Percentiles rank a stretch among this genome's conserved stretches.
phyloP scores from a whole-genome alignment of 2,797 vertebrate species.

The Sebastes itinus region DNA sequence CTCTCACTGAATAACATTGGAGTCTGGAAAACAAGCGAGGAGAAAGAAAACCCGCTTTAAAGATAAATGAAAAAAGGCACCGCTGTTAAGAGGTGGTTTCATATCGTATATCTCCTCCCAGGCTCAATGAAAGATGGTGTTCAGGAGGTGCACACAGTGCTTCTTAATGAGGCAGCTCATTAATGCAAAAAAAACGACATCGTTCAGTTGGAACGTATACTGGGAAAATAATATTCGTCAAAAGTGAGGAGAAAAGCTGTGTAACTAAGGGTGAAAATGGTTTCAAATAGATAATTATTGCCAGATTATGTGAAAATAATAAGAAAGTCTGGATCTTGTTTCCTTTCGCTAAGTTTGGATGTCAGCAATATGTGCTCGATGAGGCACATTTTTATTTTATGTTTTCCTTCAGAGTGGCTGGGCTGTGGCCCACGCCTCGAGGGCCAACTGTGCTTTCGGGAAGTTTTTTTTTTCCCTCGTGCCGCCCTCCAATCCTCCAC shows the following conservation, averaged over 20 bases:
- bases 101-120: background rate
- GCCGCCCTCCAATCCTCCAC: conserved; percentile 39
- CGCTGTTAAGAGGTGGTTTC: background rate
- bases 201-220: background rate
- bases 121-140: background rate
- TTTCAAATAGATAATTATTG: conserved; percentile 4
- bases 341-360: background rate
- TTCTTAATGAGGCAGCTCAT: conserved; percentile 2
- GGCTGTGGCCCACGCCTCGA: conserved; percentile 35
- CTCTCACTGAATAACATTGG: background rate
- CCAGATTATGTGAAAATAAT: background rate
- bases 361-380: conserved; percentile 11
- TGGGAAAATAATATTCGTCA: background rate
- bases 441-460: conserved; percentile 62
- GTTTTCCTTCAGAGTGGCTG: conserved; percentile 6
- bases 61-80: background rate
- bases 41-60: background rate
- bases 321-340: background rate
- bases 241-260: background rate
- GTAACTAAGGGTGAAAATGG: background rate
- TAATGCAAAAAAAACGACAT: background rate
- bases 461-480: conserved; percentile 49
- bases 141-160: background rate
- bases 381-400: conserved; percentile 10
- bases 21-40: background rate